These are phyloP conservation scores for Leiothrix lutea DNA, from an alignment of 2,113 vertebrate species.

Conservation along the genomic window DNA sequence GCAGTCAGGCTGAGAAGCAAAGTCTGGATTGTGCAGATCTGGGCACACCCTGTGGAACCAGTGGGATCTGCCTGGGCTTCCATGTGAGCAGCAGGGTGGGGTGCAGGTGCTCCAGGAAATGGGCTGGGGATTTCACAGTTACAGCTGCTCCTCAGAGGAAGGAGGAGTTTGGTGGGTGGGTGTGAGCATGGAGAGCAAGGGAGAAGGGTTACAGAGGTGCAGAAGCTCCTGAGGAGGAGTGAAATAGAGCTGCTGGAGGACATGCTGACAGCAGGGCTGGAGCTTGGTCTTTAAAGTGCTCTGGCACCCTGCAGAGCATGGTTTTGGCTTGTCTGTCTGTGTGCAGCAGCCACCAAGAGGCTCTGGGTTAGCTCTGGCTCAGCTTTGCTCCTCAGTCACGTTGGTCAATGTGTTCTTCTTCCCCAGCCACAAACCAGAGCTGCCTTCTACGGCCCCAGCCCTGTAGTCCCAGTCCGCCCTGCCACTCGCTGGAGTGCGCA, in stretches of 20 bases:
- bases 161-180: not conserved
- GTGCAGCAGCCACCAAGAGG: not conserved
- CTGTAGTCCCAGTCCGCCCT: constrained; percentile 74
- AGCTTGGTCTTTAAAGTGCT: fast-evolving
- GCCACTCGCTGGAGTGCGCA: constrained; percentile 84
- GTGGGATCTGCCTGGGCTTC: not conserved
- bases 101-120: not conserved
- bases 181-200: not conserved
- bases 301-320: fast-evolving
- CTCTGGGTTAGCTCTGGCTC: not conserved
- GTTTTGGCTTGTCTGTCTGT: not conserved
- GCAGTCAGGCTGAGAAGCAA: fast-evolving
- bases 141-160: not conserved
- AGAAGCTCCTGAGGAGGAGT: not conserved
- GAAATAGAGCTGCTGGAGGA: not conserved
- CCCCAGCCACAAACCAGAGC: constrained; percentile 79
- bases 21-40: not conserved
- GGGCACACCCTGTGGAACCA: fast-evolving
- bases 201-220: not conserved
- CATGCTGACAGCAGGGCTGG: not conserved
- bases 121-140: not conserved
- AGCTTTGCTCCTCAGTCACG: not conserved
- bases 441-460: constrained; percentile 80
- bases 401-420: not conserved
- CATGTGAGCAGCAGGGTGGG: fast-evolving